Evolutionary conservation across 2,888 invertebrate species (phyloP).

Genomic region (Seira musarum): DNA sequence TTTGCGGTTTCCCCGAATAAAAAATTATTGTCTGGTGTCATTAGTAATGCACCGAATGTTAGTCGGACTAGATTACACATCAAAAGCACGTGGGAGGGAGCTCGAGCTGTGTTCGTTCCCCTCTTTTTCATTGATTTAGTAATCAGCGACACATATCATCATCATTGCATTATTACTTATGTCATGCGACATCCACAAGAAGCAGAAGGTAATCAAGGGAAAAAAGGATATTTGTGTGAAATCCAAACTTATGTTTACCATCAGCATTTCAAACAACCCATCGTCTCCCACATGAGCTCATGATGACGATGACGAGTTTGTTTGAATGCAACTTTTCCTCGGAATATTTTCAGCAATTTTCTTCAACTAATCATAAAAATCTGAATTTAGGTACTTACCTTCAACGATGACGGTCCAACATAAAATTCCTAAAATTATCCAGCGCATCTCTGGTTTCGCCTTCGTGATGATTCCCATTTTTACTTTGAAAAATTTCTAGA

Average conservation of each 20-base stretch:
- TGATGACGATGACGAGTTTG: constrained; percentile 21
- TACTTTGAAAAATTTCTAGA: no score
- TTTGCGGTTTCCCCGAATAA: neutral
- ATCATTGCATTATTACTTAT: constrained; percentile 24
- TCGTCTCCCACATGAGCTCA: no score
- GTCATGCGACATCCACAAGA: no score
- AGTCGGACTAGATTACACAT: constrained; percentile 21
- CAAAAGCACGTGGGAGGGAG: constrained; percentile 24
- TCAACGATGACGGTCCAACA: constrained; percentile 43
- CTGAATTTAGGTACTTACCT: constrained; percentile 39
- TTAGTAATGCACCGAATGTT: constrained; percentile 26
- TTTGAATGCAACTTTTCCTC: neutral
- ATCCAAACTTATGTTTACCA: no score
- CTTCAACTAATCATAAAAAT: constrained; percentile 2
- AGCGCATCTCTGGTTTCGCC: constrained; percentile 27
- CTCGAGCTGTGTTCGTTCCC: constrained; percentile 15
- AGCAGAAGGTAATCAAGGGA: no score
- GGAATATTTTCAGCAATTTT: neutral
- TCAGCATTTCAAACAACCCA: no score
- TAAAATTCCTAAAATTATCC: constrained; percentile 26
- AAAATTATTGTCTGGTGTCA: constrained; percentile 24
- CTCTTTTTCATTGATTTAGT: constrained; percentile 63
- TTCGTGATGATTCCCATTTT: constrained; percentile 36
- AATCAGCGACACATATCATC: constrained; percentile 50
- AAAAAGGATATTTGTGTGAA: no score